Base-by-base conservation (phyloP, 2,113 vertebrate species). In the Nothobranchius kuhntae region DNA sequence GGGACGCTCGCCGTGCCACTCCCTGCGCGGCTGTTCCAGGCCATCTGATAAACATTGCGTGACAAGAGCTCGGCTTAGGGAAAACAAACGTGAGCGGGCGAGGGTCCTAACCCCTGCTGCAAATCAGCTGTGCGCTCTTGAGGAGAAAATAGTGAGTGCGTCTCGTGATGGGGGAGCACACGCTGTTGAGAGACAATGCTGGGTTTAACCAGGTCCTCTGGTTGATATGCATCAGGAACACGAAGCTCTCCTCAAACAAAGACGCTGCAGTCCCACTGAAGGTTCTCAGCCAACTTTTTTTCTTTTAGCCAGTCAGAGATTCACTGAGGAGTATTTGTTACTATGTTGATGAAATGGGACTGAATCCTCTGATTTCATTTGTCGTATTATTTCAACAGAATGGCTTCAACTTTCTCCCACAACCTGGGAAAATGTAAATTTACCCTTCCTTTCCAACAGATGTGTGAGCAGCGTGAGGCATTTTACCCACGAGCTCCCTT, bases 31-130 rank as follows among this genome's bases (percentile, higher is more conserved):
- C 77, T 71, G 75, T 87, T 78, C 57, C 64, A 75, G 65, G 54
- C 55, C 42, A 70, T 87, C 80, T 87, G 81, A 87, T 89, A 88
- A 90, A 89, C 87, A 90, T 81, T 77, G 85, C 85, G 80, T 89
- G 87, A 89, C 81, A 61, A 24, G 61, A 65, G 53, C 77, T 83
- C 40, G 50, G 77, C 17, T 68, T 38, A 77, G 81, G 71, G 83
- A 87, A 86, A 91, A 90, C 83, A 90, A 82, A 86, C 51, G 64
- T 71, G 75, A 84, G 74, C 2, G 66, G 77, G 76, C 55, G 79
- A 82, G 79, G 80, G 81, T 71, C 79, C 60, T 26, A n/a, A 45
- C 13, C 15, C 57, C 44, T 13, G 30, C 81, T 75, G 40, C 26
- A 38, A 77, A 82, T 76, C n/a, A 21, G 13, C 73, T 57, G 63